Conservation (phyloP, 2,888 invertebrate species). For the Sarcophaga caerulescens region DNA sequence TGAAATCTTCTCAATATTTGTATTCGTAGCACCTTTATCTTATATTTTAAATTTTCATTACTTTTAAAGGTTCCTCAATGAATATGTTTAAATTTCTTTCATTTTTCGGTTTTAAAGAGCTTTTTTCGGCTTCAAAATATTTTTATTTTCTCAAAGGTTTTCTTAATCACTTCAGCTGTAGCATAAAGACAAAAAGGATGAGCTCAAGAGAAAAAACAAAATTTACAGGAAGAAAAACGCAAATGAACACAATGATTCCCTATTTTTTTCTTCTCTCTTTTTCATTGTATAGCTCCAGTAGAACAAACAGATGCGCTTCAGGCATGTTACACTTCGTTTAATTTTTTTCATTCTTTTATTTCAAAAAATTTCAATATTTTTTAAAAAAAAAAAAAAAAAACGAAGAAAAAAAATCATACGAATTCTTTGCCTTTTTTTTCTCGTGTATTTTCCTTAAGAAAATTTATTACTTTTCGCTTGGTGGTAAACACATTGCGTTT, state of each 20-base stretch:
- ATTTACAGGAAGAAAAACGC: constrained; percentile 16
- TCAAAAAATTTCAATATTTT: constrained; percentile 58
- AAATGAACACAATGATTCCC: constrained; percentile 17
- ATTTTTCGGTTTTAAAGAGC: background rate
- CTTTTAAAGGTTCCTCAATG: too few relatives aligned
- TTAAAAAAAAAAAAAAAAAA: background rate
- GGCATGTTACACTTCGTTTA: constrained; percentile 65
- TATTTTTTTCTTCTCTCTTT: background rate
- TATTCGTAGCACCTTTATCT: too few relatives aligned
- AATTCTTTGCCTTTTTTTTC: constrained; percentile 21
- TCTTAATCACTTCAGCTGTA: constrained; percentile 45
- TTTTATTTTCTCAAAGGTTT: constrained; percentile 43
- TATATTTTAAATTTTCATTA: too few relatives aligned
- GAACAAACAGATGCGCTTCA: constrained; percentile 66
- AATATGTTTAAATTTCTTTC: background rate
- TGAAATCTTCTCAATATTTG: too few relatives aligned
- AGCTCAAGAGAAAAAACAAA: background rate
- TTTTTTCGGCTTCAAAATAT: constrained; percentile 12
- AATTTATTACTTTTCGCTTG: constrained; percentile 59
- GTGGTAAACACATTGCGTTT: constrained; percentile 67
- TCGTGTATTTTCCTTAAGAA: constrained; percentile 50
- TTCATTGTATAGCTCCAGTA: background rate
- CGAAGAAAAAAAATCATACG: background rate
- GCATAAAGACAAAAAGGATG: constrained; percentile 23
- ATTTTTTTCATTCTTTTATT: constrained; percentile 54